Base-by-base conservation (phyloP, 1,140 invertebrate genomes). In the Agrilus planipennis region DNA sequence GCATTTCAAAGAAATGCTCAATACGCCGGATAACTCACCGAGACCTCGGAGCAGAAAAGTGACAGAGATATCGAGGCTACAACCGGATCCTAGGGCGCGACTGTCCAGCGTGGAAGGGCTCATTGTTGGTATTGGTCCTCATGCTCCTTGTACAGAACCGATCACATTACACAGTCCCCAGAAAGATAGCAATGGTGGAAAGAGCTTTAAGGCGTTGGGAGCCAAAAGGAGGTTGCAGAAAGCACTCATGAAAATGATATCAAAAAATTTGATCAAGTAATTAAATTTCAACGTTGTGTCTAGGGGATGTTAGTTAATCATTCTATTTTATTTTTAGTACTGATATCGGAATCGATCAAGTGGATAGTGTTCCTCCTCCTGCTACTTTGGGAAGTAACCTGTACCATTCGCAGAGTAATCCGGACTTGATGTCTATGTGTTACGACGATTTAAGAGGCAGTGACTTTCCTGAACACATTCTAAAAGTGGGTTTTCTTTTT, bases 401-500 rank as follows among this genome's bases (percentile, higher is more conserved):
- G 23, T 84, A 83, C 59, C 85, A 84, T 56, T 90, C 86, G 29
- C 85, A 88, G 54, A 90, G 85, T 57, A 92, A 95, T 69, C 88
- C 89, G 3, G 89, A 94, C 66, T 70, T 93, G 27, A 83, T 83
- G 53, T 79, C 78, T 45, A 73, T 85, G 27, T 83, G 76, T 58
- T 86, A 79, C 66, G 81, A 85, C 51, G 81, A 84, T 52, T 61
- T 75, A 34, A 68, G 79, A 35, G 73, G 73, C 37, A 71, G 77
- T 2, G 89, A 95, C 64, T 93, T 86, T 67, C 92, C 92, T 4
- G 94, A 98, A 60, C 91, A 97, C 69, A 93, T 98, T 22, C 71
- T 99, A 1, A 99, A 98, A 71, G 87, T 55, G 51, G 42, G 21
- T 34, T 28, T 44, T 20, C 5, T 11, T 15, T 41, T 38, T n/a